phyloP scores from a whole-genome alignment of 2,888 invertebrate species.

The Meteorus colon region DNA sequence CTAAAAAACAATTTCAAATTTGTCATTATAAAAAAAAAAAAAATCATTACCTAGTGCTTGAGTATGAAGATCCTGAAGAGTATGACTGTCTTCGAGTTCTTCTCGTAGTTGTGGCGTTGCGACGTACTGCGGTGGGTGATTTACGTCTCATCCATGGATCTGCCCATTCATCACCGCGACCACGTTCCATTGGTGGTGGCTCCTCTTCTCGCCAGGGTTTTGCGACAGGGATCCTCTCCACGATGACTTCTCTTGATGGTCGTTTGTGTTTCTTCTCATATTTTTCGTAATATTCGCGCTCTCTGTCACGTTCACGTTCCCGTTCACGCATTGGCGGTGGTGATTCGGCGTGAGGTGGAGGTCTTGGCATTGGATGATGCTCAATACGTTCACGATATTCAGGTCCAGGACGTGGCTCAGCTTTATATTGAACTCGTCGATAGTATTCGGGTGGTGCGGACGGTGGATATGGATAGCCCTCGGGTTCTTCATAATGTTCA shows the following conservation, averaged over 20 bases:
- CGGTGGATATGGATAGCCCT: conserved; percentile 63
- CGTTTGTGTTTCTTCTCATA: conserved; percentile 74
- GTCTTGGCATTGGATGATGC: conserved; percentile 65
- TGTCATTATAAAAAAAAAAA: not conserved
- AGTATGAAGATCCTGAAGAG: conserved; percentile 83
- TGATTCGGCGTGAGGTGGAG: conserved; percentile 66
- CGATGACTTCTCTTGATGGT: conserved; percentile 84
- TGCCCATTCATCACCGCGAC: conserved; percentile 91
- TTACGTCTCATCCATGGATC: conserved; percentile 94
- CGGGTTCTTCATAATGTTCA: conserved; percentile 68
- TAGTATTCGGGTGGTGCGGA: conserved; percentile 69
- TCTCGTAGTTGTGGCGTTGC: conserved; percentile 64
- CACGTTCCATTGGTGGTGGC: conserved; percentile 64
- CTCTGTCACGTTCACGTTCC: conserved; percentile 65
- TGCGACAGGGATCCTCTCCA: conserved; percentile 78
- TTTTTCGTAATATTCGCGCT: conserved; percentile 70
- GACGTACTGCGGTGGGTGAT: conserved; percentile 74
- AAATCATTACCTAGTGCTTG: conserved; percentile 75
- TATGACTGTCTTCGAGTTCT: conserved; percentile 78
- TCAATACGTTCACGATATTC: conserved; percentile 71
- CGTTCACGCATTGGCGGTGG: conserved; percentile 65
- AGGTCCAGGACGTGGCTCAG: conserved; percentile 62
- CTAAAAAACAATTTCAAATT: conserved; percentile 17
- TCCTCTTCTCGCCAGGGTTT: conserved; percentile 72
- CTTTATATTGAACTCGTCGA: conserved; percentile 70